Evolutionary conservation across 2,888 invertebrate genomes (phyloP).

Genomic region (Synanthedon myopaeformis): DNA sequence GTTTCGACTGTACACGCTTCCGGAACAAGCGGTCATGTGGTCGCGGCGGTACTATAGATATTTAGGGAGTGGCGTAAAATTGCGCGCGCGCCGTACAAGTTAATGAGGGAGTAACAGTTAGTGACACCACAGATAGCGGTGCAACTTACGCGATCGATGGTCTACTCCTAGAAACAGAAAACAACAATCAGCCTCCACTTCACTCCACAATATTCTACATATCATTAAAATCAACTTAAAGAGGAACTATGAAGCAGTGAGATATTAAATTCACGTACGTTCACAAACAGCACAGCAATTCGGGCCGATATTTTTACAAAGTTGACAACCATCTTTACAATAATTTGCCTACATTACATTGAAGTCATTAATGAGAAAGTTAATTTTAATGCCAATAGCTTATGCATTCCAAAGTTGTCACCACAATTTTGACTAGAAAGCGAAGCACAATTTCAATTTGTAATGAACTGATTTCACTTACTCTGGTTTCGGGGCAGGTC

Average conservation of each 20-base stretch:
- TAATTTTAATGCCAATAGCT: slow-evolving; percentile 30
- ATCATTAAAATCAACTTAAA: slow-evolving; percentile 8
- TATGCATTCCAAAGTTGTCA: slow-evolving; percentile 33
- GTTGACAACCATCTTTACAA: background rate
- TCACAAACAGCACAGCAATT: slow-evolving; percentile 39
- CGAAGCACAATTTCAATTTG: slow-evolving; percentile 37
- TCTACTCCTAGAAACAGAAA: slow-evolving; percentile 72
- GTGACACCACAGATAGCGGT: slow-evolving; percentile 70
- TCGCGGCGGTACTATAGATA: slow-evolving; percentile 27
- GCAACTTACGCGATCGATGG: slow-evolving; percentile 71
- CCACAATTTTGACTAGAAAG: slow-evolving; percentile 39
- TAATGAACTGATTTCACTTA: slow-evolving; percentile 54
- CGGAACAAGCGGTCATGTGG: slow-evolving; percentile 35
- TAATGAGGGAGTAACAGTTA: slow-evolving; percentile 59
- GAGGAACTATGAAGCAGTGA: slow-evolving; percentile 40
- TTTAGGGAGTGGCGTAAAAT: slow-evolving; percentile 23
- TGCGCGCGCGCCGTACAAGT: slow-evolving; percentile 53
- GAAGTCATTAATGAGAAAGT: background rate
- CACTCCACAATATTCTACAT: slow-evolving; percentile 25
- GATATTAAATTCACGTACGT: slow-evolving; percentile 47
- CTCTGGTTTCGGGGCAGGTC: slow-evolving; percentile 77
- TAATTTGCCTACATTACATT: background rate
- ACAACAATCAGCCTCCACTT: slow-evolving; percentile 66
- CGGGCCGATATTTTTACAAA: slow-evolving; percentile 12
- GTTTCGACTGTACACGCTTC: slow-evolving; percentile 20